Base-by-base conservation (phyloP, 2,797 vertebrate species). In the Brachyrhaphis roseni region DNA sequence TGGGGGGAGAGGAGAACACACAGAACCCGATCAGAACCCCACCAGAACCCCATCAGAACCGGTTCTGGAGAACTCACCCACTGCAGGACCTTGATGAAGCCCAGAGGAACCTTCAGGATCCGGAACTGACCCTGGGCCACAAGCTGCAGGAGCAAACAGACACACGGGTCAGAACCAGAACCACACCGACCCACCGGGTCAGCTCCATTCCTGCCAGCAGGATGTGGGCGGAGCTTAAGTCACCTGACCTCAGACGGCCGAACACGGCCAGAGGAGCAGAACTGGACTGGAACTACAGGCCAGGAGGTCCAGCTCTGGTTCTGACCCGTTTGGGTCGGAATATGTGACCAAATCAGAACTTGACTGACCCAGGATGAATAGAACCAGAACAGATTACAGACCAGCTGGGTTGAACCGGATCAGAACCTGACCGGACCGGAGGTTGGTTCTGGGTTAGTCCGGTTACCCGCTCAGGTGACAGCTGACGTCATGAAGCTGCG, bases 111-210 rank as follows among this genome's bases (percentile, higher is more conserved):
- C 90, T 98, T 98, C 90, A 97, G 78, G 74, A 98, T 68, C 82
- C 96, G 94, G 93, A 98, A 98, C 88, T 97, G 96, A 76, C 97
- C 97, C 84, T 95, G 96, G 62, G 97, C 96, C 85, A 97, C 97
- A 90, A 97, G 88, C 97, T 98, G 95, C 70, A 78, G 46, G 83
- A 41, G 80, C 8, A 80, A 13, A 90, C 36, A 49, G 31, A 87
- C 1, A 87, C 20, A 84, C 41, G 15, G 20, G 74, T 75, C 43
- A 53, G 49, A 0, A 47, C 34, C 47, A 36, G 5, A 31, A 51
- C 34, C 72, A 28, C n/a, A 5, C 72, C 31, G 28, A 11, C 11
- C 8, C 20, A 10, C 20, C 4, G 1, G 64, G 20, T 68, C 34
- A 23, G 34, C 18, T 12, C 28, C 28, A 6, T 62, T 62, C 12